phyloP scores from a whole-genome alignment of 92 coral and sea anemone genomes.

The Meandrina meandrites region DNA sequence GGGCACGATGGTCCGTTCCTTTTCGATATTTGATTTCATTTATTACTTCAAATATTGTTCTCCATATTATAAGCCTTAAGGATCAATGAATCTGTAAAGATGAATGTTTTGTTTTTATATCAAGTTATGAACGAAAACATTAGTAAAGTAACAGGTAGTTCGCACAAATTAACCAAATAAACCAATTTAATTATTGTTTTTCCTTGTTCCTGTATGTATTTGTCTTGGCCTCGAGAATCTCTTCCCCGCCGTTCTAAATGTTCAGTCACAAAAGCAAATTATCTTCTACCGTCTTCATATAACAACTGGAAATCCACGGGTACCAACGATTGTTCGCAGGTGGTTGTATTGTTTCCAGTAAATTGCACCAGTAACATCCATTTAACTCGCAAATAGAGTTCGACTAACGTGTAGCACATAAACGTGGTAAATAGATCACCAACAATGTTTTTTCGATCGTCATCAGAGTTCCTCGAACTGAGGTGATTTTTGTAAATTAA shows the following conservation, averaged over 20 bases:
- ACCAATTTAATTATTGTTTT: conserved; percentile 2
- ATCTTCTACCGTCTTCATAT: neutral
- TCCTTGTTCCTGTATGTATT: neutral
- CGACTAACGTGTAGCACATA: neutral
- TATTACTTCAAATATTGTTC: too few species aligned
- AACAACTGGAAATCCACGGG: neutral
- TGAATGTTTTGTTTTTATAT: neutral
- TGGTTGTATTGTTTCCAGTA: neutral
- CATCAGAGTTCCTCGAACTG: neutral
- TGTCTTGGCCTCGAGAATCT: neutral
- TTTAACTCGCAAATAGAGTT: neutral
- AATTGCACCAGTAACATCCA: neutral
- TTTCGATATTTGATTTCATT: too few species aligned
- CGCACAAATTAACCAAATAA: neutral
- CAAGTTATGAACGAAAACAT: neutral
- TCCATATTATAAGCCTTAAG: neutral
- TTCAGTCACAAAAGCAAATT: neutral
- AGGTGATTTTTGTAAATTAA: neutral
- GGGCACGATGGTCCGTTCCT: neutral
- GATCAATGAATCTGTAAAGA: neutral
- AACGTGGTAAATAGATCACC: neutral
- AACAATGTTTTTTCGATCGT: neutral
- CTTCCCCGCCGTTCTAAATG: conserved; percentile 13
- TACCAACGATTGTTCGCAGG: conserved; percentile 8
- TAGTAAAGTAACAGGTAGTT: neutral